Evolutionary conservation across 2,113 vertebrate genomes (phyloP).

Genomic region (Tenrec ecaudatus): DNA sequence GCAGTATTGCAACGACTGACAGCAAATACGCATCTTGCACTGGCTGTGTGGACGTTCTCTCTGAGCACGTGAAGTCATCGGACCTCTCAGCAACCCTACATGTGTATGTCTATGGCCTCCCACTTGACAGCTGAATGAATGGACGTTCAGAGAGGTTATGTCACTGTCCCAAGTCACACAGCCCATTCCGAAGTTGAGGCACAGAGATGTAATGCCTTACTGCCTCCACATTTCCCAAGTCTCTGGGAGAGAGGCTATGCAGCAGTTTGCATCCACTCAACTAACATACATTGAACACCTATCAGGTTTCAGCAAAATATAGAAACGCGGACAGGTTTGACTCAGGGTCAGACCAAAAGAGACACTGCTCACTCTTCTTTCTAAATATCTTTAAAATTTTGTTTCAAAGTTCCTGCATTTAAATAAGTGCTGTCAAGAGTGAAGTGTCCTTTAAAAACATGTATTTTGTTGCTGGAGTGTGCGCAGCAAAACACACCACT

Average conservation of each 20-base stretch:
- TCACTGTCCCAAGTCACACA: neutral
- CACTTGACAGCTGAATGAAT: neutral
- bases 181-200: neutral
- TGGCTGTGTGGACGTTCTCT: neutral
- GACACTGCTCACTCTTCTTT: neutral
- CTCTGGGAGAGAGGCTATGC: neutral
- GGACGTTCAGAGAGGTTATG: neutral
- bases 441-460: neutral
- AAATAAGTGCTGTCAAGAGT: neutral
- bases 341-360: neutral
- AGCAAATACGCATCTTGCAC: fast-evolving
- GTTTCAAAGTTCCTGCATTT: neutral
- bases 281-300: neutral
- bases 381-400: neutral
- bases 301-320: neutral
- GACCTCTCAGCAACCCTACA: neutral
- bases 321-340: neutral
- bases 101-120: neutral
- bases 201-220: neutral
- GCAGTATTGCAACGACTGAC: neutral
- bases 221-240: neutral
- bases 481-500: neutral
- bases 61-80: neutral
- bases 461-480: neutral
- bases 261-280: neutral